A percentile compares a stretch with the other conserved stretches of the same genome.
Conservation (phyloP, 2,888 invertebrate genomes). For the Azorinus chamasolen region DNA sequence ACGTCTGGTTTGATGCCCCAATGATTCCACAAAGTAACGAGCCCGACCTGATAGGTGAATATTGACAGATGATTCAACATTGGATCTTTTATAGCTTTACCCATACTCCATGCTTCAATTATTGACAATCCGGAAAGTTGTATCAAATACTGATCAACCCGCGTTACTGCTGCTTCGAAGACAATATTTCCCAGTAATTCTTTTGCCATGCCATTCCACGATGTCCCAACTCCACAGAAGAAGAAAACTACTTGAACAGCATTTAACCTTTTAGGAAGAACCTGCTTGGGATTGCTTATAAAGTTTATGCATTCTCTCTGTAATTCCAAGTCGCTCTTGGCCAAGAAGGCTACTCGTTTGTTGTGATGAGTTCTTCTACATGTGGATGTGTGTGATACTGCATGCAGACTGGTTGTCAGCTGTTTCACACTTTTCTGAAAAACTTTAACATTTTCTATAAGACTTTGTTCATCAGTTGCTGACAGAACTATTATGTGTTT, state of each 20-base stretch:
- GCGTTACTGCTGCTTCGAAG: constrained; percentile 48
- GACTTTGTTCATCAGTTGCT: neutral
- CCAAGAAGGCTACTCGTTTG: too few species aligned
- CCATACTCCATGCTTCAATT: constrained; percentile 14
- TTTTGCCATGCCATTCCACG: constrained; percentile 68
- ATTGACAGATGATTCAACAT: constrained; percentile 69
- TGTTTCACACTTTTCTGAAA: neutral
- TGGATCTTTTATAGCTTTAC: constrained; percentile 50
- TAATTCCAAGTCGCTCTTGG: too few species aligned
- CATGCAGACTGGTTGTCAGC: too few species aligned
- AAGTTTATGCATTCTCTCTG: too few species aligned
- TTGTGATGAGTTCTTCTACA: too few species aligned
- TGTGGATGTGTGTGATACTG: too few species aligned
- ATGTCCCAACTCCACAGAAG: constrained; percentile 70
- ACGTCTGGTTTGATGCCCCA: constrained; percentile 63
- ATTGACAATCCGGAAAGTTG: constrained; percentile 35
- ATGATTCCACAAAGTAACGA: constrained; percentile 56
- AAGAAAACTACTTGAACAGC: constrained; percentile 51
- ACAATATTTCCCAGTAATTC: constrained; percentile 34
- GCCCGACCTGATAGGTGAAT: constrained; percentile 69
- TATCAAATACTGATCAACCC: constrained; percentile 36
- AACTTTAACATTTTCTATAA: neutral
- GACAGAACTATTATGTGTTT: neutral
- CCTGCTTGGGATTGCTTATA: neutral
- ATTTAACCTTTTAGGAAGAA: neutral